Conservation (phyloP, 2,113 vertebrate genomes). For the Meriones unguiculatus region DNA sequence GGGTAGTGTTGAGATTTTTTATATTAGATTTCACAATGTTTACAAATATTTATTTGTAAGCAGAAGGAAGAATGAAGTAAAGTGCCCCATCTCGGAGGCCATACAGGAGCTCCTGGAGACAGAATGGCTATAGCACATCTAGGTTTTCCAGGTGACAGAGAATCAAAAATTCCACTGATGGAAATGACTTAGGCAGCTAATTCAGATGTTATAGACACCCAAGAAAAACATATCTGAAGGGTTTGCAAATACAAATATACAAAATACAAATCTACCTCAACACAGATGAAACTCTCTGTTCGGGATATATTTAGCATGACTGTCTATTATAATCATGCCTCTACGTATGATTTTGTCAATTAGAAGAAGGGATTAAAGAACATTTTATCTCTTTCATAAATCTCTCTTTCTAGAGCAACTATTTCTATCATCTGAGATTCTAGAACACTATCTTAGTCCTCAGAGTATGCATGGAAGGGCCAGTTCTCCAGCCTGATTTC, state of each 20-base stretch:
- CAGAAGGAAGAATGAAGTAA: constrained; percentile 65
- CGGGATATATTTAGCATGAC: background rate
- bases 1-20: constrained; percentile 85
- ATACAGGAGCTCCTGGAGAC: background rate
- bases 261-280: accelerated
- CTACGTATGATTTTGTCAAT: no score
- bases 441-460: background rate
- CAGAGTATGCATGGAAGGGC: background rate
- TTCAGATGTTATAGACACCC: background rate
- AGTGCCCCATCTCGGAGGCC: background rate
- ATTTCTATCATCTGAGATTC: background rate
- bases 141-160: background rate
- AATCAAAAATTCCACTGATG: constrained; percentile 1
- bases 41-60: constrained; percentile 76
- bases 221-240: accelerated
- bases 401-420: constrained; percentile 2
- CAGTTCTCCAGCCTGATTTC: background rate
- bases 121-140: background rate
- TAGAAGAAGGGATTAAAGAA: background rate
- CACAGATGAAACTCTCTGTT: background rate
- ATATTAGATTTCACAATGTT: constrained; percentile 67
- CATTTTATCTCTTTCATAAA: background rate
- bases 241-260: background rate
- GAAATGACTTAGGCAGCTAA: constrained; percentile 22
- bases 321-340: no score